Conservation (phyloP, 2,797 vertebrate genomes). For the Lepilemur ruficaudatus region DNA sequence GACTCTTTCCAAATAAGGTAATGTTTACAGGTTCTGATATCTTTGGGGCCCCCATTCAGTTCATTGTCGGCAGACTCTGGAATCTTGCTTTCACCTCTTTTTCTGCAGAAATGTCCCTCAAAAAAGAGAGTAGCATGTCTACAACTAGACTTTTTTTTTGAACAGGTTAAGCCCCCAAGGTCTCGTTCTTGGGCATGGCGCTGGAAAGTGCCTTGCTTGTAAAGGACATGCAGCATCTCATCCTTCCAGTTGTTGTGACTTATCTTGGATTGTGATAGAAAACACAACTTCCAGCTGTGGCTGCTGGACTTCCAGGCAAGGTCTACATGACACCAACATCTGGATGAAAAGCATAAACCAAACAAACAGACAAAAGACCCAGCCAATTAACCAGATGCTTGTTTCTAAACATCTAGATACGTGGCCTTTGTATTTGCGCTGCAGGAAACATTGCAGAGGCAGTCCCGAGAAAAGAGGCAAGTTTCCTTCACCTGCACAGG, state of each 20-base stretch:
- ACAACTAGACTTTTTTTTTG: not conserved
- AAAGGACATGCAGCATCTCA: constrained; percentile 5
- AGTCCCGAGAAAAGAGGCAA: not conserved
- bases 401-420: constrained; percentile 1
- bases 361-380: not conserved
- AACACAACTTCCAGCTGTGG: constrained; percentile 1
- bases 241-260: constrained; percentile 29
- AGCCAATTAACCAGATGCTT: constrained; percentile 29
- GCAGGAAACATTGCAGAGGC: not conserved
- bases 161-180: not conserved
- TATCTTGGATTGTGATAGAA: constrained; percentile 49
- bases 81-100: not conserved
- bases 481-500: not conserved
- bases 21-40: not conserved
- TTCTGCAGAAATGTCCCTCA: not conserved
- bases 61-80: not conserved
- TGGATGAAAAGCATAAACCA: constrained; percentile 44
- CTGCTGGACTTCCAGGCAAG: constrained; percentile 1
- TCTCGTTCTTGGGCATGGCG: not conserved
- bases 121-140: not conserved
- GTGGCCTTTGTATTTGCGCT: not conserved
- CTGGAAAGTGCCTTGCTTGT: not conserved
- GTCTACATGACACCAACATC: constrained; percentile 52
- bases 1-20: not conserved
- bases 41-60: not conserved